These are phyloP conservation scores for Jacana jacana DNA, from an alignment of 2,113 vertebrate species.

Conservation along the genomic window DNA sequence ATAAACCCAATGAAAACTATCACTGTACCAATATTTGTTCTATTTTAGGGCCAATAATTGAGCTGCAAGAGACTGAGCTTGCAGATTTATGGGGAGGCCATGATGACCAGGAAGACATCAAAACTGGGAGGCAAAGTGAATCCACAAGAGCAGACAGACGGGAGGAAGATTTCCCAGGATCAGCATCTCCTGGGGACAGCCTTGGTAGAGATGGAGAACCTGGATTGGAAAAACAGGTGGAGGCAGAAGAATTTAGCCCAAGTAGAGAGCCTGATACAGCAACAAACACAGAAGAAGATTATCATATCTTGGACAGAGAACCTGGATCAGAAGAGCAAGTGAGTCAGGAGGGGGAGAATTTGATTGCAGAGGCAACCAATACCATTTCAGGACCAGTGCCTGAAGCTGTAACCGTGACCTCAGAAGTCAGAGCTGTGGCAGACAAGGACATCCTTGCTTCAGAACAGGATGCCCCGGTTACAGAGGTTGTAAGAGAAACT, in stretches of 20 bases:
- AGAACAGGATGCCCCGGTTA: background rate
- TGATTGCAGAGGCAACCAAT: background rate
- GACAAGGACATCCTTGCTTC: background rate
- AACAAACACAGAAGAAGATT: background rate
- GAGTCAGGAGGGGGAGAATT: background rate
- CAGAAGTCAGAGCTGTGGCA: background rate
- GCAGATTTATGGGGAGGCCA: conserved; percentile 70
- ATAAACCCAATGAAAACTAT: background rate
- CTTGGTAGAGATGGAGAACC: background rate
- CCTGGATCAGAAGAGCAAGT: background rate
- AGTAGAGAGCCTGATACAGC: background rate
- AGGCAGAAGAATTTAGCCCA: background rate
- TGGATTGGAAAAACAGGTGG: background rate
- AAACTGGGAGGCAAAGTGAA: background rate
- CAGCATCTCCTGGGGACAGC: background rate
- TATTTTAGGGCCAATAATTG: conserved; percentile 75
- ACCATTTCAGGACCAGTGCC: background rate
- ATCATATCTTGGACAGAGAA: background rate
- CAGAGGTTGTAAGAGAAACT: background rate
- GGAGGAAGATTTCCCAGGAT: background rate
- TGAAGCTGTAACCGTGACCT: background rate
- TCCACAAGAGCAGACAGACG: background rate
- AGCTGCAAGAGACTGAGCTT: conserved; percentile 70
- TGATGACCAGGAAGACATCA: background rate
- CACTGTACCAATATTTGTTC: background rate